Conservation (phyloP, 2,888 invertebrate genomes). For the Argyresthia goedartella region DNA sequence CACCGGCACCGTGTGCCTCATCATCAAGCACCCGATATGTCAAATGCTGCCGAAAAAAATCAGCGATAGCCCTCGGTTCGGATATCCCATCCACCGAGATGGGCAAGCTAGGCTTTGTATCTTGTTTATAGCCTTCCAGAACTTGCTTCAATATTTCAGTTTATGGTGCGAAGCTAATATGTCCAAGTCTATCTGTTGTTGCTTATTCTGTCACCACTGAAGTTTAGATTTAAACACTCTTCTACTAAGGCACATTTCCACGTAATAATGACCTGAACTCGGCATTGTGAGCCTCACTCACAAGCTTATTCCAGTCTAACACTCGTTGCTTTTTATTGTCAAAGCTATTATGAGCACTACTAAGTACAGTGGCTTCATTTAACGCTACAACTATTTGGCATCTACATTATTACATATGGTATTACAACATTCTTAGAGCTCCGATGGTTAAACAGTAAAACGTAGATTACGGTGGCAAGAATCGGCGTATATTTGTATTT, state of each 20-base stretch:
- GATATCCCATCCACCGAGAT: too few relatives aligned
- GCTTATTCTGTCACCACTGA: slow-evolving; percentile 5
- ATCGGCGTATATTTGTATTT: too few relatives aligned
- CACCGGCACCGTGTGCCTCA: too few relatives aligned
- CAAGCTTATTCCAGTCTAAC: neutral
- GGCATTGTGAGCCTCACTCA: slow-evolving; percentile 7
- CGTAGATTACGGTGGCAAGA: neutral
- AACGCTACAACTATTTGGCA: neutral
- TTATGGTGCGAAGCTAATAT: too few relatives aligned
- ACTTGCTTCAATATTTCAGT: too few relatives aligned
- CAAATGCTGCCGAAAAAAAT: too few relatives aligned
- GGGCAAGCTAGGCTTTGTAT: too few relatives aligned
- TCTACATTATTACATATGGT: neutral
- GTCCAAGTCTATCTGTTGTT: slow-evolving; percentile 2
- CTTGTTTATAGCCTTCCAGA: neutral
- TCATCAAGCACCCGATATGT: too few relatives aligned
- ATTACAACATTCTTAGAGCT: neutral
- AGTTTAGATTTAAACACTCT: too few relatives aligned
- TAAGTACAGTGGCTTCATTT: neutral
- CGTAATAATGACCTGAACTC: neutral
- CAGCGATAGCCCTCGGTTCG: too few relatives aligned
- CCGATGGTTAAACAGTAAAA: neutral
- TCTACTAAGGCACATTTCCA: too few relatives aligned
- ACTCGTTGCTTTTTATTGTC: neutral
- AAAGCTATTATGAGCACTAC: neutral